Conservation (phyloP, 2,888 invertebrate genomes). For the Psococerastis gibbosa region DNA sequence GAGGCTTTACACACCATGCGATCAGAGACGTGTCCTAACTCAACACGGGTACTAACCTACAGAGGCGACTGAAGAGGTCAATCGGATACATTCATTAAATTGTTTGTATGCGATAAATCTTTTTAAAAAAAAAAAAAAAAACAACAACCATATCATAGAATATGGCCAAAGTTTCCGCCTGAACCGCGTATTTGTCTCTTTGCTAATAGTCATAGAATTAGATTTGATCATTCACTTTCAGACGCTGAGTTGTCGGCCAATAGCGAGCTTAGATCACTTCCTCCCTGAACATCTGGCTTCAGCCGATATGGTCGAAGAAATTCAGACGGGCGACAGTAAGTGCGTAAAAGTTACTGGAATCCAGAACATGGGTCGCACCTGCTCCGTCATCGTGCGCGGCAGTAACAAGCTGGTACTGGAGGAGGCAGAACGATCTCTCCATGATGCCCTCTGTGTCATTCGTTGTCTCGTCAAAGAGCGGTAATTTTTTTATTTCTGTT, state of each 20-base stretch:
- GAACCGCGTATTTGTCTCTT: too few species aligned
- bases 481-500: slow-evolving; percentile 14
- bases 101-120: too few species aligned
- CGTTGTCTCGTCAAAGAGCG: slow-evolving; percentile 88
- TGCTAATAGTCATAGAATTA: too few species aligned
- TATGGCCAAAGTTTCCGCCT: too few species aligned
- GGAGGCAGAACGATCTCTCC: slow-evolving; percentile 62
- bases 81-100: too few species aligned
- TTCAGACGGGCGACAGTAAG: slow-evolving; percentile 70
- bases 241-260: slow-evolving; percentile 81
- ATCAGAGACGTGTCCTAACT: too few species aligned
- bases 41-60: too few species aligned
- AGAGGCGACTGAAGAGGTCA: too few species aligned
- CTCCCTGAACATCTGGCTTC: slow-evolving; percentile 73
- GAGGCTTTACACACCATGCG: too few species aligned
- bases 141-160: too few species aligned
- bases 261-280: slow-evolving; percentile 98
- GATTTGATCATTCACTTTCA: slow-evolving; percentile 19
- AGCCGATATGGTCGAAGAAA: slow-evolving; percentile 89
- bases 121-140: too few species aligned
- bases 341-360: slow-evolving; percentile 87
- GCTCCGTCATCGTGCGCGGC: slow-evolving; percentile 79
- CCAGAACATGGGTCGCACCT: slow-evolving; percentile 70
- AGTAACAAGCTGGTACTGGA: slow-evolving; percentile 67
- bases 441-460: slow-evolving; percentile 78